phyloP scores from a whole-genome alignment of 1,140 invertebrate genomes.

The Drosophila athabasca region DNA sequence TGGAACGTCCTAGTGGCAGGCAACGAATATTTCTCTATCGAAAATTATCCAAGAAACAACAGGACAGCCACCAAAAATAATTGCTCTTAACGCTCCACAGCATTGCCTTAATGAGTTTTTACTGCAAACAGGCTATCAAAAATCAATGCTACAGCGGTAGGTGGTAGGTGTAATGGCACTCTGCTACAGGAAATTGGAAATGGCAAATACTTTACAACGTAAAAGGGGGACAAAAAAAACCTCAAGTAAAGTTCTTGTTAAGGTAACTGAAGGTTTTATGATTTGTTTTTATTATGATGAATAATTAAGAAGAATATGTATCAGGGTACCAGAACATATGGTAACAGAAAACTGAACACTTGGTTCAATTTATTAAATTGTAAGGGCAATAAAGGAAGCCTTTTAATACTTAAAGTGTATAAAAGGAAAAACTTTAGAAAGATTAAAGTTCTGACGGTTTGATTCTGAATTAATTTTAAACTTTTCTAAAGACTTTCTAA shows the following conservation, averaged over 20 bases:
- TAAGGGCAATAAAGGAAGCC: background rate
- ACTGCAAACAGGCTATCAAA: conserved; percentile 5
- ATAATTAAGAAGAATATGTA: too few relatives aligned
- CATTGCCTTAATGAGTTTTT: conserved; percentile 36
- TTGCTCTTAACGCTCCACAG: conserved; percentile 36
- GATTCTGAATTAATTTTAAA: too few relatives aligned
- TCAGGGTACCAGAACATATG: too few relatives aligned
- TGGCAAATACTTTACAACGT: background rate
- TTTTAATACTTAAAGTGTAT: background rate
- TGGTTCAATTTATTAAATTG: background rate
- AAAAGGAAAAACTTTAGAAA: too few relatives aligned
- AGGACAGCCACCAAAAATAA: conserved; percentile 11
- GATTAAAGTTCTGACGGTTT: too few relatives aligned
- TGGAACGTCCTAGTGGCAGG: conserved; percentile 42
- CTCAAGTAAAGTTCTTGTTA: too few relatives aligned
- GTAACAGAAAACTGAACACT: too few relatives aligned
- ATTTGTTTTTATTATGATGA: too few relatives aligned
- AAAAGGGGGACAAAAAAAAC: background rate
- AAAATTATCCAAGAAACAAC: conserved; percentile 6
- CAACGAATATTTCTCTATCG: conserved; percentile 16
- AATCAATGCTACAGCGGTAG: conserved; percentile 12
- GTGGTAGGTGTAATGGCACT: conserved; percentile 10
- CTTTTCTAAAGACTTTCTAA: too few relatives aligned
- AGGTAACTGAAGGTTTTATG: too few relatives aligned
- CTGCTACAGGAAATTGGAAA: background rate